Conservation (phyloP, 2,113 vertebrate species). For the Laticauda laticaudata region DNA sequence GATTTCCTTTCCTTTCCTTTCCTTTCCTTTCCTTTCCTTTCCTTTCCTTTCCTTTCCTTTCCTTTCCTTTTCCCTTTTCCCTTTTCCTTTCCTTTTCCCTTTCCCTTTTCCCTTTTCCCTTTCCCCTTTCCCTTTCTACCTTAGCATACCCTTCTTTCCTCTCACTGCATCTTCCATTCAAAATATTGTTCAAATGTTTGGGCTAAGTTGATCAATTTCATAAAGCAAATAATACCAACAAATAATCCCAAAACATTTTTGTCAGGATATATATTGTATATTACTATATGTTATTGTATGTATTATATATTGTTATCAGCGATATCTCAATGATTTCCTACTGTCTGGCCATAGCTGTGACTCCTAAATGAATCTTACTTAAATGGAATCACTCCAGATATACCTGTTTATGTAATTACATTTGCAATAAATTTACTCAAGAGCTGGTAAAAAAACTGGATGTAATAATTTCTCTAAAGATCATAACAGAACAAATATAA, state of each 20-base stretch:
- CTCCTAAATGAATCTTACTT: not conserved
- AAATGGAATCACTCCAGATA: not conserved
- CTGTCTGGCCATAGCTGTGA: not conserved
- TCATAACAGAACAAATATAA: not conserved
- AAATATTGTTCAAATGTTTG: constrained; percentile 39
- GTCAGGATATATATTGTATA: not conserved
- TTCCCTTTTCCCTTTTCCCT: too few species aligned
- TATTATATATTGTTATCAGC: not conserved
- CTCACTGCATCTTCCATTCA: not conserved
- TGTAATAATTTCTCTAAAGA: not conserved
- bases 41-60: too few species aligned
- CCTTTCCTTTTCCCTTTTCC: not conserved
- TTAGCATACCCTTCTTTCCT: constrained; percentile 1
- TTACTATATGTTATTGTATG: too few species aligned
- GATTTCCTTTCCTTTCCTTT: not conserved
- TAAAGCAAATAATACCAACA: not conserved
- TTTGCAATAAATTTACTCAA: not conserved
- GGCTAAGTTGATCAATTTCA: constrained; percentile 20
- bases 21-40: too few species aligned
- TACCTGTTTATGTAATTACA: not conserved
- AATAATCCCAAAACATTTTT: not conserved
- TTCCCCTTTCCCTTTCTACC: too few species aligned
- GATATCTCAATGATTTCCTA: not conserved
- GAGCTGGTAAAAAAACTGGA: not conserved
- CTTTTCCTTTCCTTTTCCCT: not conserved